A percentile compares a stretch with the other conserved stretches of the same genome.
Conservation (phyloP, 2,797 vertebrate genomes). For the Falco concolor region DNA sequence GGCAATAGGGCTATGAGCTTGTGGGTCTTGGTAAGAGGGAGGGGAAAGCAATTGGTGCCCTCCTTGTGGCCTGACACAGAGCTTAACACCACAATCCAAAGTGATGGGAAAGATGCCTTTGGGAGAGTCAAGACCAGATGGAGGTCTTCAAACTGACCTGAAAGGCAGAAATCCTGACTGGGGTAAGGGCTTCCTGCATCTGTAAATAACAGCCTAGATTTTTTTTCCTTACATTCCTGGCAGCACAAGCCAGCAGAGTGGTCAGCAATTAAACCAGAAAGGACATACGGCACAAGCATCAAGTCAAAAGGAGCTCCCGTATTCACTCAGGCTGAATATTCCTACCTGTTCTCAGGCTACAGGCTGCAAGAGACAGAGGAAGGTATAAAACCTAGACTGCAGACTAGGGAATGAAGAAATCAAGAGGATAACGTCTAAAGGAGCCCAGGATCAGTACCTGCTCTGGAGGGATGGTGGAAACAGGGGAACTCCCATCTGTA, state of each 20-base stretch:
- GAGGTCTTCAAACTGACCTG: not conserved
- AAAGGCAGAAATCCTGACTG: not conserved
- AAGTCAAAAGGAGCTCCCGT: not conserved
- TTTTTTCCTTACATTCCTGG: not conserved
- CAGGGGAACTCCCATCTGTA: slow-evolving; percentile 38
- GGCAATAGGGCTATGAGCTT: not conserved
- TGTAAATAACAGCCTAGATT: not conserved
- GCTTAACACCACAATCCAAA: not conserved
- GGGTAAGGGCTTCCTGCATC: not conserved
- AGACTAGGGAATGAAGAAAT: not conserved
- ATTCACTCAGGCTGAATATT: not conserved
- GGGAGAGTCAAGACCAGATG: not conserved
- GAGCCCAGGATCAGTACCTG: slow-evolving; percentile 24
- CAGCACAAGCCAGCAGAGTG: not conserved
- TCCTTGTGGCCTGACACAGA: not conserved
- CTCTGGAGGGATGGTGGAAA: slow-evolving; percentile 40
- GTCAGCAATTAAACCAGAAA: not conserved
- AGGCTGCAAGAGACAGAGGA: not conserved
- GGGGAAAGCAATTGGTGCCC: not conserved
- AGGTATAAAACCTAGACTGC: not conserved
- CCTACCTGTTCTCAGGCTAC: not conserved
- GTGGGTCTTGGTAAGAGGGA: not conserved
- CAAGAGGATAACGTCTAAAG: slow-evolving; percentile 4
- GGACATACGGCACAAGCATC: not conserved
- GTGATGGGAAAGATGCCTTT: not conserved